A percentile compares a stretch with the other conserved stretches of the same genome.
phyloP scores from a whole-genome alignment of 2,113 vertebrate species.

The Ceyx cyanopectus region DNA sequence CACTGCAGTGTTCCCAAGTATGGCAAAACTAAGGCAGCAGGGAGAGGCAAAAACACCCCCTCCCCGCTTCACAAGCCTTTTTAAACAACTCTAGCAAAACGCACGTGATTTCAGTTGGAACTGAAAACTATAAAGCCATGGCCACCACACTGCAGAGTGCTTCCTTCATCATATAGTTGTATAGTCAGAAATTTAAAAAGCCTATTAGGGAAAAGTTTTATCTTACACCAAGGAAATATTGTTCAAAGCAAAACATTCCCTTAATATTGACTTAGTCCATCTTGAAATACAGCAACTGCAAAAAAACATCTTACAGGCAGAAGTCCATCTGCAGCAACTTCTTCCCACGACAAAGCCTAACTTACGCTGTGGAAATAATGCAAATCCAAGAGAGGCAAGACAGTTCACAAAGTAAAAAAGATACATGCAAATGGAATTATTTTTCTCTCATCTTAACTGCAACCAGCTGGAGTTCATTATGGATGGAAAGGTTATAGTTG shows the following conservation, averaged over 20 bases:
- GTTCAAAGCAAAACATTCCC: fast-evolving
- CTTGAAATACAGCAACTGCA: not conserved
- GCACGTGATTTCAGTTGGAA: fast-evolving
- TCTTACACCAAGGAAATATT: not conserved
- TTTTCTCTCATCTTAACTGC: not conserved
- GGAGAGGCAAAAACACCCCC: not conserved
- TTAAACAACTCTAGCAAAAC: not conserved
- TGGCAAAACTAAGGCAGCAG: not conserved
- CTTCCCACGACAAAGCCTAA: not conserved
- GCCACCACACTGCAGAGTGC: not conserved
- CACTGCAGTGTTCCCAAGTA: conserved; percentile 9
- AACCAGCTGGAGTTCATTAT: not conserved
- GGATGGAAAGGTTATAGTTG: not conserved
- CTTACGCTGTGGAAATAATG: not conserved
- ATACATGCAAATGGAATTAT: not conserved
- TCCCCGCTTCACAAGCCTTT: not conserved
- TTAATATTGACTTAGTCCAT: not conserved
- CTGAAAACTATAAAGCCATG: not conserved
- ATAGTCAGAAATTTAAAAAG: not conserved
- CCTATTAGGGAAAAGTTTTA: not conserved
- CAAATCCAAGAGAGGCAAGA: not conserved
- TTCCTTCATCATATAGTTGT: not conserved
- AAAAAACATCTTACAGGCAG: not conserved
- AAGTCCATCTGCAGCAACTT: not conserved
- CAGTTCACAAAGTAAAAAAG: not conserved